Percentiles rank a stretch among this genome's conserved stretches.
Evolutionary conservation across 23 tunicate genomes (phyloP).

Genomic region (Trididemnum nubilum): DNA sequence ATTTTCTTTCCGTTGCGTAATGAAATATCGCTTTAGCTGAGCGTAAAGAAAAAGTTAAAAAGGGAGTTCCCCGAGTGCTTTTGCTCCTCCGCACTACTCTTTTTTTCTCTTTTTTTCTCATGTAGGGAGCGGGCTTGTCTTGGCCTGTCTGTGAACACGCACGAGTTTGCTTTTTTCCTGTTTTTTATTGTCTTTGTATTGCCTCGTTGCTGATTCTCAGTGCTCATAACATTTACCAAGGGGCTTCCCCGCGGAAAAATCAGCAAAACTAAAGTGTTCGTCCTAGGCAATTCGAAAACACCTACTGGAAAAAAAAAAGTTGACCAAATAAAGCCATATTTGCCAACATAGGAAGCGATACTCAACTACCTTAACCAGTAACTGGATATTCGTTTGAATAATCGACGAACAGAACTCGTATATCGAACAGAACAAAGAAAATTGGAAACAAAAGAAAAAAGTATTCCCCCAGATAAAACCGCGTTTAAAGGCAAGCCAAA

Average conservation of each 20-base stretch:
- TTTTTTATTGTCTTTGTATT: neutral
- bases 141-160: conserved; percentile 2
- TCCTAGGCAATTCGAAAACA: neutral
- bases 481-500: no score
- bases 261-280: neutral
- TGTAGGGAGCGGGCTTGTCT: neutral
- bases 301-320: no score
- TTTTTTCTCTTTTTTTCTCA: neutral
- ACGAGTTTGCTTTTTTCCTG: neutral
- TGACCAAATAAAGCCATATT: no score
- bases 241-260: conserved; percentile 2
- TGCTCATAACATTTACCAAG: neutral
- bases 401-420: no score
- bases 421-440: no score
- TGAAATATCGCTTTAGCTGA: neutral
- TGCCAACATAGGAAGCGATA: no score
- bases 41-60: neutral
- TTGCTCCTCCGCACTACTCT: neutral
- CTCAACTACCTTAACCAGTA: no score
- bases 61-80: neutral
- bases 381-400: no score
- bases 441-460: no score
- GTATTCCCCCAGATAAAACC: no score
- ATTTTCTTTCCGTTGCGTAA: conserved; percentile 6
- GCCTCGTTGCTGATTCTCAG: no score